Evolutionary conservation across 2,113 vertebrate species (phyloP).

Genomic region (Pygathrix nemaeus): DNA sequence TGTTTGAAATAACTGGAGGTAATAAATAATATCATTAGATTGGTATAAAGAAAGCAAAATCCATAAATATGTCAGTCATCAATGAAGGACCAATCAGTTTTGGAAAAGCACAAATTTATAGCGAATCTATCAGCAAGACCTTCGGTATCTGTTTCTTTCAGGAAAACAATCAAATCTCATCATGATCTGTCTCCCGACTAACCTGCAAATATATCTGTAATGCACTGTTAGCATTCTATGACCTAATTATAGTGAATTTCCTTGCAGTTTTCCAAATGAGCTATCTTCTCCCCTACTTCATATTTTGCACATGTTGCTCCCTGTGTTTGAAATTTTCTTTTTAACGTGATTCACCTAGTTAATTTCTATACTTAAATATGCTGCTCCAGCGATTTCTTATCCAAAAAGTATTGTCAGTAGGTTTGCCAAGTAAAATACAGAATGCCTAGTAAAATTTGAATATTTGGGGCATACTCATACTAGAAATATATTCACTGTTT

Average conservation of each 20-base stretch:
- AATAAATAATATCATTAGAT: not conserved
- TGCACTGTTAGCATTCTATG: not conserved
- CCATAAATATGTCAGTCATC: not conserved
- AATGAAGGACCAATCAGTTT: not conserved
- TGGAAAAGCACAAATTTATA: not conserved
- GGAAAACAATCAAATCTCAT: not conserved
- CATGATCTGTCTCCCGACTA: not conserved
- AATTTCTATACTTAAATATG: not conserved
- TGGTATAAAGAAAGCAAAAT: not conserved
- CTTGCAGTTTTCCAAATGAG: conserved; percentile 1
- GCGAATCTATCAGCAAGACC: not conserved
- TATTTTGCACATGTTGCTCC: not conserved
- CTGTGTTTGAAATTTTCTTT: not conserved
- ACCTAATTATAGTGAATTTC: not conserved
- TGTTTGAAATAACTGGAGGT: not conserved
- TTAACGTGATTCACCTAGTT: not conserved
- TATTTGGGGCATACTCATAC: not conserved
- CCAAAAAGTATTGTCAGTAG: not conserved
- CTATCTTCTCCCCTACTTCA: not conserved
- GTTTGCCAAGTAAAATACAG: not conserved
- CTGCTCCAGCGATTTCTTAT: not conserved
- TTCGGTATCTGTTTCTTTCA: not conserved
- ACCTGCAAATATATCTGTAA: not conserved
- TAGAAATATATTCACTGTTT: not conserved
- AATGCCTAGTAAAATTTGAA: not conserved